Evolutionary conservation across 2,888 invertebrate species (phyloP).

Genomic region (Drosophila incognita): DNA sequence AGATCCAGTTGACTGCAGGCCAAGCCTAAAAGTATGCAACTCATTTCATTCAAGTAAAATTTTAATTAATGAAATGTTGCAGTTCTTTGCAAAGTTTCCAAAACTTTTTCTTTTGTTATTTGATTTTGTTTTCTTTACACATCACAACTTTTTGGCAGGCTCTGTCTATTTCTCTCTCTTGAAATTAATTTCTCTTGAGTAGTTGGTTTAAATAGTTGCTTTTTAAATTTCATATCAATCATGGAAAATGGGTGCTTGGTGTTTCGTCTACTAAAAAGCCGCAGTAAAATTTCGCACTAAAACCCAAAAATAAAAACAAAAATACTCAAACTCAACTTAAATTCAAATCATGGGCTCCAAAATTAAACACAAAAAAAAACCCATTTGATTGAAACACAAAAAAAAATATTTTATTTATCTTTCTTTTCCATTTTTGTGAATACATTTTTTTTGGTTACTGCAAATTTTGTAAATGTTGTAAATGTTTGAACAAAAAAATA

Average conservation of each 20-base stretch:
- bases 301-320: conserved; percentile 36
- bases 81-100: conserved; percentile 39
- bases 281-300: conserved; percentile 77
- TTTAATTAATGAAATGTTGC: conserved; percentile 20
- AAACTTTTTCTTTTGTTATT: conserved; percentile 37
- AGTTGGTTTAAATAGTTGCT: conserved; percentile 57
- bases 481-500: conserved; percentile 57
- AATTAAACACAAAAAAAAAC: conserved; percentile 39
- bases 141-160: conserved; percentile 9
- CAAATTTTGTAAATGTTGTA: conserved; percentile 72
- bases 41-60: conserved; percentile 8
- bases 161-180: conserved; percentile 33
- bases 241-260: conserved; percentile 70
- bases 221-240: conserved; percentile 56
- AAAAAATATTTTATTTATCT: conserved; percentile 62
- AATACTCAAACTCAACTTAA: conserved; percentile 29
- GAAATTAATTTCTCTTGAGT: conserved; percentile 48
- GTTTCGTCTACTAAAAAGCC: conserved; percentile 73
- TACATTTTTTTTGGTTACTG: conserved; percentile 54
- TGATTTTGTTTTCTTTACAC: conserved; percentile 22
- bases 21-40: conserved; percentile 56
- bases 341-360: conserved; percentile 60
- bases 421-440: conserved; percentile 69
- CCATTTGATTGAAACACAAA: conserved; percentile 51
- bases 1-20: conserved; percentile 5